Evolutionary conservation across 35 echinoderm and acorn worm species (phyloP).

Genomic region (Apostichopus parvimensis): DNA sequence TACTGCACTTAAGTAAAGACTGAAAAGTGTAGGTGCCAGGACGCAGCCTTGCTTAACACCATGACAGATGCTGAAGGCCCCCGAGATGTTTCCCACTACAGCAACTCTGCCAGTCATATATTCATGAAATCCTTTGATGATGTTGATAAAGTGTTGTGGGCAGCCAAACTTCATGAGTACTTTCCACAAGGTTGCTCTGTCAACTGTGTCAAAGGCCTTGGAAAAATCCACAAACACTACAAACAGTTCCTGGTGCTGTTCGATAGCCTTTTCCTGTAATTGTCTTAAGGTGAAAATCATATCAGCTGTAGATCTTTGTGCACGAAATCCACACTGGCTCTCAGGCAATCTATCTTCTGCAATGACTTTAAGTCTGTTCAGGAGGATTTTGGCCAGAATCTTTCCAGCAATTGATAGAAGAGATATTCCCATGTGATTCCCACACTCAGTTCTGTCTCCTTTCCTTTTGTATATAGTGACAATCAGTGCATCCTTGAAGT

Average conservation of each 20-base stretch:
- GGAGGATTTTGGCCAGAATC: slow-evolving; percentile 4
- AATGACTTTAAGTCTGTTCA: not conserved
- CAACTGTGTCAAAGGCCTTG: slow-evolving; percentile 45
- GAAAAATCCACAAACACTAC: not conserved
- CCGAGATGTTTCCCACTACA: not conserved
- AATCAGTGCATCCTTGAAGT: slow-evolving; percentile 22
- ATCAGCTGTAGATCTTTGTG: slow-evolving; percentile 3
- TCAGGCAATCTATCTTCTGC: not conserved
- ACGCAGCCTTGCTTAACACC: slow-evolving; percentile 5
- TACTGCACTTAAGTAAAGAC: not conserved
- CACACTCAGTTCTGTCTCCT: slow-evolving; percentile 32
- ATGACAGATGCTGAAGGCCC: not conserved
- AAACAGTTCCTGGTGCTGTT: slow-evolving; percentile 39
- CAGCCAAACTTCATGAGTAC: slow-evolving; percentile 7
- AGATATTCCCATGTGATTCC: slow-evolving; percentile 24
- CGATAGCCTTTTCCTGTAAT: slow-evolving; percentile 43
- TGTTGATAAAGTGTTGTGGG: not conserved
- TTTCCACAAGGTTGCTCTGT: slow-evolving; percentile 7
- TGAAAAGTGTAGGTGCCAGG: slow-evolving; percentile 18
- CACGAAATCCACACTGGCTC: slow-evolving; percentile 46
- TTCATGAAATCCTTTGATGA: not conserved
- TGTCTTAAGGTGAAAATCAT: slow-evolving; percentile 44
- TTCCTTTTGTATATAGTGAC: slow-evolving; percentile 14
- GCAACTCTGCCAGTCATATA: not conserved
- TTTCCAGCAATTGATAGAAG: slow-evolving; percentile 37